Evolutionary conservation across 1,140 invertebrate species (phyloP).

Genomic region (Neotoxoptera formosana): DNA sequence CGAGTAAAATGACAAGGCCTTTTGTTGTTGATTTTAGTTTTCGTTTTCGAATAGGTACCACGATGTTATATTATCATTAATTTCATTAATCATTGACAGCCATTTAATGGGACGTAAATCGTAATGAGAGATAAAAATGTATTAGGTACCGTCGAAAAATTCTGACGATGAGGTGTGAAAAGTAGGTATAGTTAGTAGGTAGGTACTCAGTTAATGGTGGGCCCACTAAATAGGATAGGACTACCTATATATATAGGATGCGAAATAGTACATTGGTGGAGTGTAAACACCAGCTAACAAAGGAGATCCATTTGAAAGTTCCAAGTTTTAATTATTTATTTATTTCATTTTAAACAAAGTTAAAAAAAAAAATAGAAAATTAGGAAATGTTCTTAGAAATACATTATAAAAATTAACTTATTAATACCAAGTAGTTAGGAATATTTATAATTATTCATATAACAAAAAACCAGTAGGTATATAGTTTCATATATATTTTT

Average conservation of each 20-base stretch:
- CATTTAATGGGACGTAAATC: background rate
- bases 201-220: background rate
- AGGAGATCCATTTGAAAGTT: background rate
- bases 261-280: background rate
- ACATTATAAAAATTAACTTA: too few relatives aligned
- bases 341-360: too few relatives aligned
- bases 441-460: background rate
- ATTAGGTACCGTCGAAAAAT: background rate
- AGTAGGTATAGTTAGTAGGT: background rate
- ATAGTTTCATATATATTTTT: background rate
- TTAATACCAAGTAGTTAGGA: background rate
- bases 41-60: background rate
- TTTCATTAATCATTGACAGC: background rate
- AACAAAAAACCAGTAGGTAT: too few relatives aligned
- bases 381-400: too few relatives aligned
- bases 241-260: background rate
- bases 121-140: background rate
- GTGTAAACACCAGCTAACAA: background rate
- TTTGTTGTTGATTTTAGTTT: background rate
- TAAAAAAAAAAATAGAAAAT: too few relatives aligned
- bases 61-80: background rate
- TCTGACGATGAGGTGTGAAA: background rate
- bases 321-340: background rate
- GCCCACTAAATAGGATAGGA: background rate
- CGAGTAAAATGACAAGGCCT: background rate